Evolutionary conservation across 2,113 vertebrate species (phyloP), one percentile per base, ranked within the genome.

Genomic region (Hyperopisus bebe): DNA sequence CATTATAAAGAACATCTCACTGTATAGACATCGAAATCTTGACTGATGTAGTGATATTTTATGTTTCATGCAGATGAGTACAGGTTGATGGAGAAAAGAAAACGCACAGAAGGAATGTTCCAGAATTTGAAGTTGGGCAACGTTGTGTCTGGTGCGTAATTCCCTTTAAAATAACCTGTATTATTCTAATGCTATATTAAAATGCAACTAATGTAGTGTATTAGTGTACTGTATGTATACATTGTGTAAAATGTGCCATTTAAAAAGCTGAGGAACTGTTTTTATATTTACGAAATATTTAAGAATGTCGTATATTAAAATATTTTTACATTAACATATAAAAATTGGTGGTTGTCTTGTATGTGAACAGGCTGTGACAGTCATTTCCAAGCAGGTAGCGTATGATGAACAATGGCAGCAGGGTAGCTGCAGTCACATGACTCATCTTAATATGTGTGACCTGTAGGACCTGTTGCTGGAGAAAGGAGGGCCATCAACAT

Each of bases 71-170:
- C 85, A 96, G 96, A 96, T 91, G 95, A 96, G 88, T 95, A 96
- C 91, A 90, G 93, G 27, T 91, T 96, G 92, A 91, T 89, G 88
- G 94, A 96, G 90, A 96, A 96, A 93, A 94, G 96, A n/a, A 96
- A 96, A 91, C 92, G 95, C 5, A 96, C 96, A 1, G 94, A 92
- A 42, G 94, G 94, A 74, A 94, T 96, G 89, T 95, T 96, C 90
- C 94, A 96, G 90, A 95, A 91, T 89, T 92, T 96, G 39, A 96
- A 96, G 90, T 91, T 96, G 62, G 90, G 91, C 17, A 89, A 91
- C 4, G 86, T 95, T 42, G 39, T 93, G 0, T 88, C 95, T 90
- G 13, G 93, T 93, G 55, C 17, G 82, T 84, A 84, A 44, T 84
- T 47, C 9, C 44, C 15, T 84, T 27, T 84, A 47, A 84, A 84